A percentile compares a stretch with the other conserved stretches of the same genome.
These are phyloP conservation scores for Ferrisia virgata DNA, from an alignment of 2,888 invertebrate genomes.

Conservation along the genomic window DNA sequence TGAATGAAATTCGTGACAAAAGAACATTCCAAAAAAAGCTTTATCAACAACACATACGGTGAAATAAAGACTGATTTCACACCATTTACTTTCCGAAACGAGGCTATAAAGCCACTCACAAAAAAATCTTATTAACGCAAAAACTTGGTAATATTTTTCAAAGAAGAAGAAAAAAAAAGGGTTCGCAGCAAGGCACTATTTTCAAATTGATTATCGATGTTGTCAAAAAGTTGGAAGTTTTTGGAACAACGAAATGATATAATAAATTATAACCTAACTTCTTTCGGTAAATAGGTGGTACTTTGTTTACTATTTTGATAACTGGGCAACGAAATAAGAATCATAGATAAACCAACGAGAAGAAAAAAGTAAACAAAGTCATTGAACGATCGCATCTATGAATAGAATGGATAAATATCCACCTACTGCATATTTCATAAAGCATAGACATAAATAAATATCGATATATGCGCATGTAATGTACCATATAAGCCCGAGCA, in stretches of 20 bases:
- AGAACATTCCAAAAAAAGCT: background rate
- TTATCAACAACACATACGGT: background rate
- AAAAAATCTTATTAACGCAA: background rate
- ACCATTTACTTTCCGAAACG: background rate
- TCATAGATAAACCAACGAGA: background rate
- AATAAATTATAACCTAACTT: too few species aligned
- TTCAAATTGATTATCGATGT: too few species aligned
- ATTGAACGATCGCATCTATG: background rate
- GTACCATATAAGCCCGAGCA: too few species aligned
- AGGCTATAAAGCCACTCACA: background rate
- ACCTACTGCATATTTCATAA: background rate
- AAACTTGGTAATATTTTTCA: background rate
- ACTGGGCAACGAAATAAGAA: background rate
- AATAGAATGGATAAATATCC: background rate
- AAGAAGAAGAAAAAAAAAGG: too few species aligned
- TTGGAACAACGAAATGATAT: too few species aligned
- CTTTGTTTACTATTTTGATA: background rate
- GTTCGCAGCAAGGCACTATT: too few species aligned
- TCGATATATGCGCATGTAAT: background rate
- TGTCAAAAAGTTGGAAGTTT: too few species aligned
- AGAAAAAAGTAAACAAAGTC: background rate
- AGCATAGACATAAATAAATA: background rate
- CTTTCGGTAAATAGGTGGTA: too few species aligned
- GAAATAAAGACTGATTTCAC: background rate
- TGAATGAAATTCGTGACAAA: background rate